Evolutionary conservation across 2,797 vertebrate species (phyloP), one percentile per base, ranked within the genome.

Genomic region (Hapalemur alaotrensis): DNA sequence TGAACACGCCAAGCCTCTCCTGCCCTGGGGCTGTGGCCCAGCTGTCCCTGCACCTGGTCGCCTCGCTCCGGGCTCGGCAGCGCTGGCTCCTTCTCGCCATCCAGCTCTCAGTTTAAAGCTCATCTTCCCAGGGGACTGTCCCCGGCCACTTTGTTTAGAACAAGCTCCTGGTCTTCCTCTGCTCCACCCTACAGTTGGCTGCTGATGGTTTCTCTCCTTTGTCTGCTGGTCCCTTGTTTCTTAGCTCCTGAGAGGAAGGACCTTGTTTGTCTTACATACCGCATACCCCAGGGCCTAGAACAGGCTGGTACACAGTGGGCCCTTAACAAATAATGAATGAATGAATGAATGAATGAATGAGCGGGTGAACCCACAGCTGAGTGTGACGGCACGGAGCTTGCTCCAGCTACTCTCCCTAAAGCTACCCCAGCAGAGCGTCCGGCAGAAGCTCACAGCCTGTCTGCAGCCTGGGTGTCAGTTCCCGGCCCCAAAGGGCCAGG

Each of bases 281-380:
- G 59, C 50, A 10, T 35, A 69, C 48, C 48, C 46, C 43, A 43
- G 30, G 41, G 76, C 22, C 54, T 73, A n/a, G 4, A 48, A 73
- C 76, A 87, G 52, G 46, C 67, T 18, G n/a, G 23, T n/a, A 69
- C 41, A 4, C 1, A n/a, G 15, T 46, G 83, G 59, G 46, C 41
- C 35, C n/a, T 41, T 35, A 76, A 46, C 35, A 94, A 67, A 46
- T 14, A 25, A 0, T 10, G 79, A 50, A 20, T 0, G 25, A 35
- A 10, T 15, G 25, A 35, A 10, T 15, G 32, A 38, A 32, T 48
- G 73, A 23, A 0, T 50, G 82, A 22, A n/a, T 48, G 73, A 23
- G 0, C 46, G 82, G 22, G 28, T 3, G 70, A 69, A 8, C 41
- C 57, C 30, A 2, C 0, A 4, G 30, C 1, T 15, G 73, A 10